phyloP scores from a whole-genome alignment of 2,888 invertebrate species.

The Parascotia fuliginaria region DNA sequence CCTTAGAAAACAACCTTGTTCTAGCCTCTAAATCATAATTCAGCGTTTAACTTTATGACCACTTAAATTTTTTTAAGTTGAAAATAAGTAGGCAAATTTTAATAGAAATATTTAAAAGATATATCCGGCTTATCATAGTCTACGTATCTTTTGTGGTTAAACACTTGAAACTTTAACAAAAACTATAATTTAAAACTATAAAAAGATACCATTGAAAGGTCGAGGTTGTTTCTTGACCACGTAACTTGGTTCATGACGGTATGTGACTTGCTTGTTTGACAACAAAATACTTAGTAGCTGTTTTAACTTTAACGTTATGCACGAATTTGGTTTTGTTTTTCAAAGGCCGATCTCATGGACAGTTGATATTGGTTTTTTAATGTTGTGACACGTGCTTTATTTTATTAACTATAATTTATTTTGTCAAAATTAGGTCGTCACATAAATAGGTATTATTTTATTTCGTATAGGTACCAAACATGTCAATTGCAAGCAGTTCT shows the following conservation, averaged over 20 bases:
- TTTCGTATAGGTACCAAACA: no score
- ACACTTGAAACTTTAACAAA: slow-evolving; percentile 17
- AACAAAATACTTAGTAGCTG: neutral
- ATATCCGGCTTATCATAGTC: neutral
- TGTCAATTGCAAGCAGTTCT: no score
- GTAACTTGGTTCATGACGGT: slow-evolving; percentile 44
- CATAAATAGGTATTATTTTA: no score
- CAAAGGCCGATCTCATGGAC: slow-evolving; percentile 33
- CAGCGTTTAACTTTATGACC: no score
- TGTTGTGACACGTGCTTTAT: neutral
- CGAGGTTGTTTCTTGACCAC: slow-evolving; percentile 48
- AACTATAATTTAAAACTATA: slow-evolving; percentile 26
- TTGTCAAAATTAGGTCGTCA: no score
- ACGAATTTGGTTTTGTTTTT: slow-evolving; percentile 43
- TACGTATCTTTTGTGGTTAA: neutral
- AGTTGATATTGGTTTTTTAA: slow-evolving; percentile 21
- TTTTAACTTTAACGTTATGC: slow-evolving; percentile 10
- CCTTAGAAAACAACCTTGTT: no score
- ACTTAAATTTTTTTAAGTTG: no score
- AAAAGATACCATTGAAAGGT: slow-evolving; percentile 52
- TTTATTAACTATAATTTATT: no score
- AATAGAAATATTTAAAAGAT: no score
- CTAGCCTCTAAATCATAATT: no score
- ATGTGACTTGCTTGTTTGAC: slow-evolving; percentile 26
- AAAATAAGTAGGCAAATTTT: no score